phyloP scores from a whole-genome alignment of 2,888 invertebrate genomes.

The Apotomis turbidana region DNA sequence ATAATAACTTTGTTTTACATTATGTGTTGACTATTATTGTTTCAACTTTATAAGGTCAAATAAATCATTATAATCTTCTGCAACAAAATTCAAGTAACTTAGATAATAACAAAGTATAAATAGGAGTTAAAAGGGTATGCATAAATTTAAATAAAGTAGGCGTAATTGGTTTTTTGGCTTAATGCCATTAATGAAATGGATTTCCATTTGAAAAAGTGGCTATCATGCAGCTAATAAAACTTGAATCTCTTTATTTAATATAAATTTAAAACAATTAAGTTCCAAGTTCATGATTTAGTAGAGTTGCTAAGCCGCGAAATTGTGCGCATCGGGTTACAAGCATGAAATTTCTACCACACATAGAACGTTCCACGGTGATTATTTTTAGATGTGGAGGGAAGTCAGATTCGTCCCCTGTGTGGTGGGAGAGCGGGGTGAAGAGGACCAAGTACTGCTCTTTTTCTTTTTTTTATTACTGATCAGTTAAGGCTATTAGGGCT shows the following conservation, averaged over 20 bases:
- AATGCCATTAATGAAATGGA: slow-evolving; percentile 6
- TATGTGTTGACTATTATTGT: slow-evolving; percentile 11
- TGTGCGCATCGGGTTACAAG: too few species aligned
- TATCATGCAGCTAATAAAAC: slow-evolving; percentile 20
- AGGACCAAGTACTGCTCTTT: too few species aligned
- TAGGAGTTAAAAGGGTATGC: slow-evolving; percentile 28
- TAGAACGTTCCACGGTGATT: too few species aligned
- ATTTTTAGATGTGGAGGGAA: too few species aligned
- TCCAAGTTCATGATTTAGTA: slow-evolving; percentile 34
- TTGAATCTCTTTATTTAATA: slow-evolving; percentile 3
- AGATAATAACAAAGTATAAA: slow-evolving; percentile 24
- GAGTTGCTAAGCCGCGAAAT: too few species aligned
- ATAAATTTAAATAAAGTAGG: slow-evolving; percentile 31
- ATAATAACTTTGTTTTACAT: not conserved
- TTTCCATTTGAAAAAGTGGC: slow-evolving; percentile 9
- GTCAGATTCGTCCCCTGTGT: too few species aligned
- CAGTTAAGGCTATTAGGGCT: too few species aligned
- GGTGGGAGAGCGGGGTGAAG: too few species aligned
- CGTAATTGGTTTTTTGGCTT: slow-evolving; percentile 33
- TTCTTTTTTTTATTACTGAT: too few species aligned
- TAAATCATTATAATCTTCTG: not conserved
- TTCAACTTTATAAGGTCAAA: slow-evolving; percentile 7
- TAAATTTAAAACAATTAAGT: slow-evolving; percentile 3
- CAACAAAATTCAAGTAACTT: slow-evolving; percentile 10
- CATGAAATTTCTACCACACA: too few species aligned